Evolutionary conservation across 2,113 vertebrate genomes (phyloP).

Genomic region (Ovibos moschatus): DNA sequence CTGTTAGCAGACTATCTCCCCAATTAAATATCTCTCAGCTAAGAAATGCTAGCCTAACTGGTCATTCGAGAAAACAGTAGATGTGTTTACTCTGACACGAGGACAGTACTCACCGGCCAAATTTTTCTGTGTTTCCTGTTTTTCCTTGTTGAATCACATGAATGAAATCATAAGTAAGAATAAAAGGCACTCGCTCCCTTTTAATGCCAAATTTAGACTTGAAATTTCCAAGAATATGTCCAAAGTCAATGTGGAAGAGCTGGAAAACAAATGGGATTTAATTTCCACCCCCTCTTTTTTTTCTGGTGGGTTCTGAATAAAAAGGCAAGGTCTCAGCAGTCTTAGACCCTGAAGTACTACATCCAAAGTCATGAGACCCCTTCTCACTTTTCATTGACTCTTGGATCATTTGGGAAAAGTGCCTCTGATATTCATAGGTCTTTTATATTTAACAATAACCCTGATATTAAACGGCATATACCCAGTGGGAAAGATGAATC

Average conservation of each 20-base stretch:
- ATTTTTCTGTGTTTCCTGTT: conserved; percentile 97
- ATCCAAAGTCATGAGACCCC: neutral
- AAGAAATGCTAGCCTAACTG: neutral
- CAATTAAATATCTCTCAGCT: neutral
- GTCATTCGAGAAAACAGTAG: neutral
- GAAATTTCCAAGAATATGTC: conserved; percentile 99
- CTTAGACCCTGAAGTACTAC: neutral
- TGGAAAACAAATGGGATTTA: conserved; percentile 72
- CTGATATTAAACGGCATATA: neutral
- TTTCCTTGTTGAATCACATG: conserved; percentile 99
- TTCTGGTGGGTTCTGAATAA: neutral
- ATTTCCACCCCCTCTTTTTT: neutral
- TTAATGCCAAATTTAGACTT: conserved; percentile 99
- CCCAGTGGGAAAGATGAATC: neutral
- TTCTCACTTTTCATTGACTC: neutral
- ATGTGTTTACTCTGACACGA: neutral
- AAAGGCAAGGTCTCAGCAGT: neutral
- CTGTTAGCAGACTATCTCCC: neutral
- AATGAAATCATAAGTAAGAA: conserved; percentile 99
- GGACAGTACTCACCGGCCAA: conserved; percentile 89
- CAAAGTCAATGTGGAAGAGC: conserved; percentile 99
- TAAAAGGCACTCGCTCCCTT: conserved; percentile 98
- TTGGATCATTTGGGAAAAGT: neutral
- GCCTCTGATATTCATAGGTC: neutral
- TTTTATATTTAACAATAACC: neutral